Evolutionary conservation across 2,888 invertebrate species (phyloP).

Genomic region (Zelleria hepariella): DNA sequence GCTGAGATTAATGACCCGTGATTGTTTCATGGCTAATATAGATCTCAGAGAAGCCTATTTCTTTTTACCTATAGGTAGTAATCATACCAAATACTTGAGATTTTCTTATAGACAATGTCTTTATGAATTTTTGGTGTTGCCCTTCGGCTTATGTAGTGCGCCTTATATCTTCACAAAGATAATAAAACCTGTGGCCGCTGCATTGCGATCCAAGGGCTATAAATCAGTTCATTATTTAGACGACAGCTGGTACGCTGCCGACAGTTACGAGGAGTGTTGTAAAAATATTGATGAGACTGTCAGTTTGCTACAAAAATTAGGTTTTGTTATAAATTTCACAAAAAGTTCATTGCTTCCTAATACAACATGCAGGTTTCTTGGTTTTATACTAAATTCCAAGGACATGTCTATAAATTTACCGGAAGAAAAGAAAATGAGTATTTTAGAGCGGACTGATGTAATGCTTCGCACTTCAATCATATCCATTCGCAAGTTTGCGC

Average conservation of each 20-base stretch:
- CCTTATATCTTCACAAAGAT: constrained; percentile 12
- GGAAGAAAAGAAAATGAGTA: neutral
- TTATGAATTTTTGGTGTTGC: constrained; percentile 11
- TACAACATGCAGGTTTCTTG: neutral
- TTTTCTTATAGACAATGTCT: constrained; percentile 9
- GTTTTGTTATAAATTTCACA: neutral
- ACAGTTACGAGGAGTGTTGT: neutral
- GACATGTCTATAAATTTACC: neutral
- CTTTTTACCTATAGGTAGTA: constrained; percentile 6
- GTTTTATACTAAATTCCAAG: neutral
- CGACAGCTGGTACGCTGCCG: neutral
- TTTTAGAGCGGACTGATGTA: neutral
- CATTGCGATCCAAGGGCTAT: neutral
- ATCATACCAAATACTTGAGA: constrained; percentile 11
- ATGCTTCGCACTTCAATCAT: neutral
- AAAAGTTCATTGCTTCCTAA: neutral
- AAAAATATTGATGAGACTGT: neutral
- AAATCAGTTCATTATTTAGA: neutral
- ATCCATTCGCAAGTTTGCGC: neutral
- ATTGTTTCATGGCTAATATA: constrained; percentile 3
- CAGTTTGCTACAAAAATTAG: neutral
- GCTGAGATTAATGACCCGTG: constrained; percentile 6
- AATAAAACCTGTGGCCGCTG: constrained; percentile 8
- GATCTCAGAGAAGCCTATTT: constrained; percentile 12
- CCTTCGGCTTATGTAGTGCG: constrained; percentile 12